Evolutionary conservation across 2,797 vertebrate species (phyloP).

Genomic region (Eulemur coronatus): DNA sequence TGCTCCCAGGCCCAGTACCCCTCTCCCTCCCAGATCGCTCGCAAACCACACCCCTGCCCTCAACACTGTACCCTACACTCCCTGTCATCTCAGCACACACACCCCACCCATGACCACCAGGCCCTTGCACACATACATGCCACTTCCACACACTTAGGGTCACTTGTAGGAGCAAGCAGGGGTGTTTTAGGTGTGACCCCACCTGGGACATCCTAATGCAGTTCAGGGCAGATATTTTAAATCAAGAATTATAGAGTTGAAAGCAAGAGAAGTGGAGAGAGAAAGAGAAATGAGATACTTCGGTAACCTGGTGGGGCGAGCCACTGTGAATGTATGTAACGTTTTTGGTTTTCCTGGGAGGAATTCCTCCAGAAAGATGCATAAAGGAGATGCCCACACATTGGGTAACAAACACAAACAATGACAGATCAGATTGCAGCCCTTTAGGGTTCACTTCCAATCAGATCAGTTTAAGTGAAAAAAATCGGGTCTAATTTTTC

Average conservation of each 20-base stretch:
- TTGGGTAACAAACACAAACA: neutral
- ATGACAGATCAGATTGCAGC: conserved; percentile 55
- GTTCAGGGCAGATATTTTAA: neutral
- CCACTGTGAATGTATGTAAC: neutral
- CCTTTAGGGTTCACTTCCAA: neutral
- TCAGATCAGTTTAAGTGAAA: neutral
- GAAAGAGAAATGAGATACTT: no score
- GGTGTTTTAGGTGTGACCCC: conserved; percentile 68
- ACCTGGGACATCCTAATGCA: conserved; percentile 53
- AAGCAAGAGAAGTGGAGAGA: neutral
- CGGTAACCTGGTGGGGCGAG: neutral
- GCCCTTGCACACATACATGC: neutral
- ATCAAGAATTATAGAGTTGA: neutral
- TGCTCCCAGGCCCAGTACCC: neutral
- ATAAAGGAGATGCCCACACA: neutral
- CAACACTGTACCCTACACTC: no score
- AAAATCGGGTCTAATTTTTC: conserved; percentile 65
- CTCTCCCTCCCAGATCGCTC: neutral
- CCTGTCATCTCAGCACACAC: rapidly evolving
- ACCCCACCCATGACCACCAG: no score
- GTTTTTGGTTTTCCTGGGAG: neutral
- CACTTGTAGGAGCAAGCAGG: conserved; percentile 68
- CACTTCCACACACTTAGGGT: neutral
- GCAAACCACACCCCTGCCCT: neutral
- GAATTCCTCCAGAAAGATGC: neutral